Base-by-base conservation (phyloP, 1,140 invertebrate genomes). In the Capitella teleta region DNA sequence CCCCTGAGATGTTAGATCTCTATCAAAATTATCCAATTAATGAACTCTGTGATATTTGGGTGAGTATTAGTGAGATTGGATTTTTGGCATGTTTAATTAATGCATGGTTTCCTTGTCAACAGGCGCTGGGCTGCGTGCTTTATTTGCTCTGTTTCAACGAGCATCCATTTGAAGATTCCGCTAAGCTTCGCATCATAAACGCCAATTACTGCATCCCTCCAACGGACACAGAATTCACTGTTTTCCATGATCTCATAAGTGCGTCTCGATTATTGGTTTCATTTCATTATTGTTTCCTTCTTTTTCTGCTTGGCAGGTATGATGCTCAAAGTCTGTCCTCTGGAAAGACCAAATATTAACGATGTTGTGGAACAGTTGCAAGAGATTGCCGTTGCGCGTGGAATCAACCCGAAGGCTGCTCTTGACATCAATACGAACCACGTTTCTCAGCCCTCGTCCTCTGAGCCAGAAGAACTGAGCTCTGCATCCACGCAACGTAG, bases 131-230 rank as follows among this genome's bases (percentile, higher is more conserved):
- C 5, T 99, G 96, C 73, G 80, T 98, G 45, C 72, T 98, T 0
- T 98, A 89, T 71, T 80, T 84, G 25, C 72, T 99, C 10, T 92
- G 92, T 67, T 98, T 85, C 68, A 82, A 86, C 68, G 81, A 83
- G 54, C 96, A 99, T 79, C 96, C 96, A 8, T 99, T 95, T 73
- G 90, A 96, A 66, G 96, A 98, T 75, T 81, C 80, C 5, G 93
- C 93, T 28, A 98, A 98, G 71, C 70, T 99, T 53, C 80, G 75
- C 37, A 97, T 98, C 57, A 77, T 98, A 5, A 98, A 98, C 77
- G 93, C 84, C 52, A 98, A 97, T 65, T 98, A 88, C 71, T 80
- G 76, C 40, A 79, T 94, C 40, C 84, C 92, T 52, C 78, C 81
- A 16, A 78, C 79, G 49, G 87, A 93, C 73, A 79, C 81, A 48